These are phyloP conservation scores for Cygnus atratus DNA, from an alignment of 2,113 vertebrate species.

Conservation along the genomic window DNA sequence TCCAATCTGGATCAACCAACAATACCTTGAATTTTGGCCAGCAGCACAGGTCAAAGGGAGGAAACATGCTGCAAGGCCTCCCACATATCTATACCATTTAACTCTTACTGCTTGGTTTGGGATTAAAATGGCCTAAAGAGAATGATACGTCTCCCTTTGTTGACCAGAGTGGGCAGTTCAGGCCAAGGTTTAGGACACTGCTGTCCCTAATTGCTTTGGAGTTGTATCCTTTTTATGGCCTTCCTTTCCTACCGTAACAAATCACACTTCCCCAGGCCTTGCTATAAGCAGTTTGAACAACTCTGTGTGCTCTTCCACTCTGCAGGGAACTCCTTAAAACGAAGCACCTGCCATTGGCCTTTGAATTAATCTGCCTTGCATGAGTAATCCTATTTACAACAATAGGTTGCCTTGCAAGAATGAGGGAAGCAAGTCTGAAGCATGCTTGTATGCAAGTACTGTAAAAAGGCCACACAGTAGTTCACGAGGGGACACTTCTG, in stretches of 20 bases:
- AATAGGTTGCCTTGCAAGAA: constrained; percentile 28
- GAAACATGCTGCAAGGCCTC: constrained; percentile 20
- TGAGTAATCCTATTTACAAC: constrained; percentile 45
- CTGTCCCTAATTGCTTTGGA: not conserved
- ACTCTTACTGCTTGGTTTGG: not conserved
- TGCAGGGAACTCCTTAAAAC: not conserved
- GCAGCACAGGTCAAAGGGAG: not conserved
- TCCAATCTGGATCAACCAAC: not conserved
- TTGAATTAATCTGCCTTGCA: constrained; percentile 45
- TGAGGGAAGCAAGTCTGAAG: not conserved
- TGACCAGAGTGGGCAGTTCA: not conserved
- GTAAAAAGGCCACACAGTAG: constrained; percentile 11
- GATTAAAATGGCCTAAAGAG: not conserved
- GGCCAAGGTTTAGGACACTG: not conserved
- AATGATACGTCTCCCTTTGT: not conserved
- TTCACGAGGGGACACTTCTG: constrained; percentile 41
- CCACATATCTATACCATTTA: not conserved
- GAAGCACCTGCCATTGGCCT: not conserved
- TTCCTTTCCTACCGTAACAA: not conserved
- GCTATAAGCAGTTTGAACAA: not conserved
- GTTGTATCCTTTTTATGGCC: not conserved
- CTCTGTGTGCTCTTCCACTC: not conserved
- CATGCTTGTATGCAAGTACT: constrained; percentile 1
- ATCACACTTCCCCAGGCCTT: not conserved
- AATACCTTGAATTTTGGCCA: not conserved